phyloP scores from a whole-genome alignment of 2,888 invertebrate species.

The Ypsolopha scabrella region DNA sequence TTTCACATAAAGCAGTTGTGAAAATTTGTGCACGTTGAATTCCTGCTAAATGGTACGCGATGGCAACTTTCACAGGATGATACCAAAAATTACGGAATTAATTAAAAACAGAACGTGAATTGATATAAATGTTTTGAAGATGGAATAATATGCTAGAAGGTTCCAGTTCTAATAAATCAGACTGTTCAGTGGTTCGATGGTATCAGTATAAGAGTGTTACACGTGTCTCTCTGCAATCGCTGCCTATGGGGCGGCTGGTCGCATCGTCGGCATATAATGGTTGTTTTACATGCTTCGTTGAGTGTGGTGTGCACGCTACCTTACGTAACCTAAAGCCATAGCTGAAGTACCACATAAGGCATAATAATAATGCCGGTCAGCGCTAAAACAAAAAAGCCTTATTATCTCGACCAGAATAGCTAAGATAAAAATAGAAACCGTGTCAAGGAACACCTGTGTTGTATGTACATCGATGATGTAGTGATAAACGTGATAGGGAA shows the following conservation, averaged over 20 bases:
- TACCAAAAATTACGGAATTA: too few species aligned
- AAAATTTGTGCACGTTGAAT: too few species aligned
- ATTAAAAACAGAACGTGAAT: too few species aligned
- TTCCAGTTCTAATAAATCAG: neutral
- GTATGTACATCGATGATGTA: too few species aligned
- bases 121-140: too few species aligned
- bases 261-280: slow-evolving; percentile 27
- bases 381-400: neutral
- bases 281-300: slow-evolving; percentile 41
- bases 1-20: too few species aligned
- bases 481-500: too few species aligned
- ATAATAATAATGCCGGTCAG: neutral
- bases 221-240: slow-evolving; percentile 3
- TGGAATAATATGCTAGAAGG: too few species aligned
- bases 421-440: neutral
- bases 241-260: slow-evolving; percentile 7
- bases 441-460: too few species aligned
- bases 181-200: neutral
- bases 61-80: too few species aligned
- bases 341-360: slow-evolving; percentile 1
- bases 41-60: too few species aligned
- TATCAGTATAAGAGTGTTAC: neutral
- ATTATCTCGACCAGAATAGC: neutral
- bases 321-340: slow-evolving; percentile 39
- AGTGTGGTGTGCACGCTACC: slow-evolving; percentile 32